Percentiles rank a stretch among this genome's conserved stretches.
These are phyloP conservation scores for Apostichopus parvimensis DNA, from an alignment of 35 echinoderm and acorn worm species.

Conservation along the genomic window DNA sequence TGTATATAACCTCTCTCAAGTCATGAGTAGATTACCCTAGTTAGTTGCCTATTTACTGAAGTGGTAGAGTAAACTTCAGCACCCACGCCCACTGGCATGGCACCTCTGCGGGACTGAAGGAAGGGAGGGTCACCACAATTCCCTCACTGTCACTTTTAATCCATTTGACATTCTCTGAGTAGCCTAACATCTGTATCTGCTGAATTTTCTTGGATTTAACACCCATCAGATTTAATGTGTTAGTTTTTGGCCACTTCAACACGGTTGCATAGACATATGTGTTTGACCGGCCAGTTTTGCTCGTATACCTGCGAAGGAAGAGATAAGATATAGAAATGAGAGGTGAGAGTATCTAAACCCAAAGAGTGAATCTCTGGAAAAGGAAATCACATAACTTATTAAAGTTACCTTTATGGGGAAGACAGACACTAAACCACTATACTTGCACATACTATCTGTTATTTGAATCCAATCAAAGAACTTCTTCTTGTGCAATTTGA, in stretches of 20 bases:
- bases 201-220: background rate
- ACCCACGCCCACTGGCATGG: constrained; percentile 63
- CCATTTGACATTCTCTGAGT: background rate
- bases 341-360: background rate
- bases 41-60: background rate
- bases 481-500: too few relatives aligned
- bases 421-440: too few relatives aligned
- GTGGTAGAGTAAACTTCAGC: constrained; percentile 17
- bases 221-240: background rate
- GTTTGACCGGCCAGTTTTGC: background rate
- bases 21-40: too few relatives aligned
- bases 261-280: constrained; percentile 37
- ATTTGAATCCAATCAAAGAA: too few relatives aligned
- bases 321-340: background rate
- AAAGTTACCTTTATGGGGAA: too few relatives aligned
- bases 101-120: constrained; percentile 19
- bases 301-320: background rate
- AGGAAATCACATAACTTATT: too few relatives aligned
- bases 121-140: constrained; percentile 29
- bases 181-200: constrained; percentile 17
- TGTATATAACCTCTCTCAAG: too few relatives aligned
- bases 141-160: background rate
- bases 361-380: too few relatives aligned
- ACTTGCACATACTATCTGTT: too few relatives aligned
- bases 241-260: constrained; percentile 16